These are phyloP conservation scores for Acrobasis repandana DNA, from an alignment of 2,888 invertebrate genomes.

Conservation along the genomic window DNA sequence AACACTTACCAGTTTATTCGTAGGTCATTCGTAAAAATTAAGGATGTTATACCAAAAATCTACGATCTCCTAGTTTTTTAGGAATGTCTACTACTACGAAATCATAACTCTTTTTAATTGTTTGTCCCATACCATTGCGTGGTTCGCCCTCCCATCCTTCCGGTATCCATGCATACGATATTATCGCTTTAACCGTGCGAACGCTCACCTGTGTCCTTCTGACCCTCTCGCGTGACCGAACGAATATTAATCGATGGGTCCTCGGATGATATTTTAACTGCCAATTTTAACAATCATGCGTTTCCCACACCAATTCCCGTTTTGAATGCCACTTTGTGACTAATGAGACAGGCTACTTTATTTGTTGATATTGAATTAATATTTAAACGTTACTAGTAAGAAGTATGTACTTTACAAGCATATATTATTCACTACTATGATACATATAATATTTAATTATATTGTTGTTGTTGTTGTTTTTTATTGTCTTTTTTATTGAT, in stretches of 20 bases:
- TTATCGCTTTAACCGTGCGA: constrained; percentile 55
- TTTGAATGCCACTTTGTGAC: not conserved
- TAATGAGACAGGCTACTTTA: constrained; percentile 2
- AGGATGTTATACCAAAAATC: too few species aligned
- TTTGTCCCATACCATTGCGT: not conserved
- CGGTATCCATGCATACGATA: constrained; percentile 35
- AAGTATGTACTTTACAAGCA: too few species aligned
- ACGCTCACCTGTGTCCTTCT: constrained; percentile 56
- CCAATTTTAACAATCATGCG: constrained; percentile 25
- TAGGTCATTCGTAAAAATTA: too few species aligned
- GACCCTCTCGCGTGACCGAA: constrained; percentile 58
- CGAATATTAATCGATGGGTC: constrained; percentile 42
- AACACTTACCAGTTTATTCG: too few species aligned
- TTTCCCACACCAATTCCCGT: constrained; percentile 53
- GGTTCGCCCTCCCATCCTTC: constrained; percentile 6
- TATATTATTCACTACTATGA: too few species aligned
- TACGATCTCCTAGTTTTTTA: too few species aligned
- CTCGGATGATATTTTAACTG: constrained; percentile 43
- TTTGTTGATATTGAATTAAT: not conserved
- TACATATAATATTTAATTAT: too few species aligned
- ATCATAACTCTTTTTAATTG: not conserved
- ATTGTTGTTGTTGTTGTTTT: too few species aligned
- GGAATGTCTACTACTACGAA: too few species aligned
- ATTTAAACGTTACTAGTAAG: too few species aligned
- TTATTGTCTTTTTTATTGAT: too few species aligned